These are phyloP conservation scores for Cerastoderma edule DNA, from an alignment of 2,888 invertebrate species.

Conservation along the genomic window DNA sequence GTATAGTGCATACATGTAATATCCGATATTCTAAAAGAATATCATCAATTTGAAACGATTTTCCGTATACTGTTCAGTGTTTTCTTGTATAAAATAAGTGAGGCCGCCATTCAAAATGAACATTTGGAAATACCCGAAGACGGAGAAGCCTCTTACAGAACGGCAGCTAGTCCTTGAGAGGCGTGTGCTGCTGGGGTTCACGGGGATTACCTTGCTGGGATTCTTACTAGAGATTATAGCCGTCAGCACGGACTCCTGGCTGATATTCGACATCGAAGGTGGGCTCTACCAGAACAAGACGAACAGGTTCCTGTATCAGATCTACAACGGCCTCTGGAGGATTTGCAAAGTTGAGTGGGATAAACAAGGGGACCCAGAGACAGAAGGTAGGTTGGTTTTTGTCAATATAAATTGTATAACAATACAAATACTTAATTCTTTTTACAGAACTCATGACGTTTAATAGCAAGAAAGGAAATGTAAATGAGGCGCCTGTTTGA, in stretches of 20 bases:
- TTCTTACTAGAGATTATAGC: slow-evolving; percentile 66
- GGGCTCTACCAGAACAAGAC: slow-evolving; percentile 60
- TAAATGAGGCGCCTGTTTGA: too few relatives aligned
- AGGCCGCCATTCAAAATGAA: slow-evolving; percentile 8
- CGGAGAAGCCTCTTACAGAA: slow-evolving; percentile 22
- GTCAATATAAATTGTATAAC: neutral
- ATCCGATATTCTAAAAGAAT: too few relatives aligned
- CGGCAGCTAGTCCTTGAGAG: slow-evolving; percentile 51
- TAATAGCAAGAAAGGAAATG: too few relatives aligned
- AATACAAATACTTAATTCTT: neutral
- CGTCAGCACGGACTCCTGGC: slow-evolving; percentile 65
- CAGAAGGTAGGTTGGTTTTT: slow-evolving; percentile 40
- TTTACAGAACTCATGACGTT: too few relatives aligned
- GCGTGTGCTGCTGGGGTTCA: slow-evolving; percentile 59
- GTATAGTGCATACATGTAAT: too few relatives aligned
- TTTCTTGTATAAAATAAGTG: too few relatives aligned
- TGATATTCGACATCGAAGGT: slow-evolving; percentile 55
- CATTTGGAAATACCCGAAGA: slow-evolving; percentile 16
- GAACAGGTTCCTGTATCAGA: slow-evolving; percentile 53
- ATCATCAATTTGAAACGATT: too few relatives aligned
- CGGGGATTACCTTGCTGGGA: slow-evolving; percentile 63
- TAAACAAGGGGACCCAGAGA: slow-evolving; percentile 27
- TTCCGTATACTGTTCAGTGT: too few relatives aligned
- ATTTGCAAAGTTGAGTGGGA: slow-evolving; percentile 58
- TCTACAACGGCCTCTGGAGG: slow-evolving; percentile 72